Base-by-base conservation (phyloP, 2,888 invertebrate species). In the Lithophane socia region DNA sequence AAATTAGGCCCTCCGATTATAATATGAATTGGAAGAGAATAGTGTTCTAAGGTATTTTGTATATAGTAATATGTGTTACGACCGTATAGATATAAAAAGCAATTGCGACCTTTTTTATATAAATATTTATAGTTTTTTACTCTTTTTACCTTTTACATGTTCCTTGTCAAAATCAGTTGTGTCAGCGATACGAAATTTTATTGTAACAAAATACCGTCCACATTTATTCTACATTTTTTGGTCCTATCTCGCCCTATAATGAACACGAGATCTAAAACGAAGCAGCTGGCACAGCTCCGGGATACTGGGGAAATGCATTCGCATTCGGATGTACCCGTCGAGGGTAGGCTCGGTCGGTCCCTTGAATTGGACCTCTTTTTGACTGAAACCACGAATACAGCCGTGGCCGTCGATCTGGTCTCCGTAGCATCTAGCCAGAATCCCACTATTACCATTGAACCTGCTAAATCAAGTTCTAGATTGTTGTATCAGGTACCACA, bases 1-100 rank as follows among this genome's bases (percentile, higher is more conserved):
- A 73, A 80, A 75, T 85, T 81, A 64, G 63, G 61, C n/a, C 42
- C 64, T 69, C 58, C 42, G 49, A 72, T 72, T 79, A 72, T 69
- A 69, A 66, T 76, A 47, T 82, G 29, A 74, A 73, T 70, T 44
- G 4, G 49, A 75, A 69, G 60, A 24, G 16, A n/a, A 73, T 79
- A 21, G 60, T 69, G 65, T n/a, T 4, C 4, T 37, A 42, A 8
- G 8, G n/a, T 47, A 21, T 65, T 44, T 61, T 24, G 42, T 47
- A 44, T 24, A 61, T 29, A 60, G 4, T 47, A 10, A 65, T 78
- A 16, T 49, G 37, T 37, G 37, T 37, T 37, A 2, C 37, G 37
- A 37, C 2, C 37, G 1, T 29, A 29, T 29, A 29, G 29, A 29
- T 29, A 29, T 29, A 29, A 29, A 29, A 29, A 29, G 29, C 29